These are phyloP conservation scores for Palythoa heliodiscus DNA, from an alignment of 92 coral and sea anemone genomes.

Conservation along the genomic window DNA sequence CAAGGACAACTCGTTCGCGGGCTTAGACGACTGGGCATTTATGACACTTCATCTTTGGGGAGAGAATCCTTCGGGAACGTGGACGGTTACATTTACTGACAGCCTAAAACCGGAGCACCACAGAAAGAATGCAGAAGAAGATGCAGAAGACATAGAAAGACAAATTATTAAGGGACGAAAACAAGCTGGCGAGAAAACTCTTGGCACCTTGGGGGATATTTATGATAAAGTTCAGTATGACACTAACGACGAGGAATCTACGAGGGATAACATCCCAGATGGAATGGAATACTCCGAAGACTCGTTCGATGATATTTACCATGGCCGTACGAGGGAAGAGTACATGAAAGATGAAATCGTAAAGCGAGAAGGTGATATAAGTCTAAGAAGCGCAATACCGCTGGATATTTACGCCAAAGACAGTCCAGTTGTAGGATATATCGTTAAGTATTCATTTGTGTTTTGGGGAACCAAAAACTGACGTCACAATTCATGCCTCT, in stretches of 20 bases:
- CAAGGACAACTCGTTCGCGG: conserved; percentile 59
- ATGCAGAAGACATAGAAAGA: conserved; percentile 44
- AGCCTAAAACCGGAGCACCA: conserved; percentile 20
- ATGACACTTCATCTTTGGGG: conserved; percentile 80
- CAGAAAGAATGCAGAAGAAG: conserved; percentile 16
- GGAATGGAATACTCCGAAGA: background rate
- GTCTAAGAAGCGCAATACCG: conserved; percentile 8
- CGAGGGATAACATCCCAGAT: conserved; percentile 47
- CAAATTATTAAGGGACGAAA: conserved; percentile 46
- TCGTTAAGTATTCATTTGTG: conserved; percentile 50
- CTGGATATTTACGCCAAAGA: background rate
- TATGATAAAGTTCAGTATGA: conserved; percentile 44
- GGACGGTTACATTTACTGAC: conserved; percentile 42
- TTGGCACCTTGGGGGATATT: conserved; percentile 23
- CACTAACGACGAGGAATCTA: conserved; percentile 44
- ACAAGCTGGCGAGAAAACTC: conserved; percentile 42
- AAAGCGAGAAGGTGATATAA: background rate
- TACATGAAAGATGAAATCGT: conserved; percentile 45
- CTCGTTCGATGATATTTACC: conserved; percentile 45
- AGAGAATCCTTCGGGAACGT: conserved; percentile 68
- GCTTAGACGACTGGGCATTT: conserved; percentile 73
- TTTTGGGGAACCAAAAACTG: conserved; percentile 46
- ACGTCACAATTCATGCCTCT: background rate
- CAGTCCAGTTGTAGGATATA: conserved; percentile 47
- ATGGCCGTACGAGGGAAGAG: conserved; percentile 76